Base-by-base conservation (phyloP, 2,797 vertebrate genomes). In the Epinephelus coioides region DNA sequence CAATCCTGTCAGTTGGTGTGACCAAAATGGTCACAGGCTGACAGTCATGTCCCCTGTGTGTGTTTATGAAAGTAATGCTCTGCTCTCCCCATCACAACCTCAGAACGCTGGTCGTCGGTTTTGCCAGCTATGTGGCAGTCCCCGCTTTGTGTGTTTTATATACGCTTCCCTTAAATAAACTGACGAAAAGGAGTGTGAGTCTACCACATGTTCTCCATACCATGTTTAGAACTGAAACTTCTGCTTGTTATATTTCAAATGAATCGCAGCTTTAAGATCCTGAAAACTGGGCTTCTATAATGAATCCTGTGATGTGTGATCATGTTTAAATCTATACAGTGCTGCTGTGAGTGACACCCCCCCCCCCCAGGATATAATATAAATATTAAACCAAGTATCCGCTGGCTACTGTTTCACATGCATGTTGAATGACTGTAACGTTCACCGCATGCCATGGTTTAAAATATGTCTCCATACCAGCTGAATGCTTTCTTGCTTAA, bases 101-200 rank as follows among this genome's bases (percentile, higher is more conserved):
- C 95, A 95, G 91, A 94, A 93, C 90, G 90, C 92, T 88, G 92
- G 90, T 93, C 69, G 73, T 86, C 15, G 84, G 80, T 81, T 90
- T 84, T 81, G 90, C 91, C 94, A 94, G 89, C 88, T 84, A 87
- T 91, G 93, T 84, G 90, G 92, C 90, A 86, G 88, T 86, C 67
- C 81, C 83, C 10, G 83, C 84, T 84, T 86, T 84, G 89, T 82
- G 89, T 91, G 89, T 95, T 94, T 95, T 94, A 93, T 94, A 93
- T 89, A 90, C 49, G 73, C 86, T 84, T 91, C 92, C 93, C 91
- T 93, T 95, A 95, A 95, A 96, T 95, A 95, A 95, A 94, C 91
- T 76, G 88, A 93, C 87, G 66, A 90, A 83, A 54, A 78, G 84
- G 81, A 89, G 90, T 54, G 80, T 81, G 72, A 88, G 90, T 83